A percentile compares a stretch with the other conserved stretches of the same genome.
Evolutionary conservation across 2,888 invertebrate genomes (phyloP).

Genomic region (Creontiades dilutus): DNA sequence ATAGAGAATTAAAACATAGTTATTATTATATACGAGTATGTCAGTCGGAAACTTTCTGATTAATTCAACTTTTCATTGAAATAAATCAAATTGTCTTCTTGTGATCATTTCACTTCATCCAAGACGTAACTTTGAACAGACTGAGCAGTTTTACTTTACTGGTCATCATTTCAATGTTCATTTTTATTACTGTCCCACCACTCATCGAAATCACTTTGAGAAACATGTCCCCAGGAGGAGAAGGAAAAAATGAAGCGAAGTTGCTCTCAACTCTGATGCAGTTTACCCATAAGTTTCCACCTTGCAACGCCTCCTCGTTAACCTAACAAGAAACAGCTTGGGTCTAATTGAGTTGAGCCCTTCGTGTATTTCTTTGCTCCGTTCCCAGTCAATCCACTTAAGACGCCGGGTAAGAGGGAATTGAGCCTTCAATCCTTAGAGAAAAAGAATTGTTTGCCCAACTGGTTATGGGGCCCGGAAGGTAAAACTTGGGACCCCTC

Average conservation of each 20-base stretch:
- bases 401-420: conserved; percentile 40
- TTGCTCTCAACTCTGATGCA: background rate
- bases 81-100: too few species aligned
- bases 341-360: conserved; percentile 57
- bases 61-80: too few species aligned
- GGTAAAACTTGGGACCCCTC: conserved; percentile 35
- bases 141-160: too few species aligned
- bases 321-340: conserved; percentile 47
- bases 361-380: conserved; percentile 50
- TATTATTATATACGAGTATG: too few species aligned
- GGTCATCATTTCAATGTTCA: too few species aligned
- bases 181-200: too few species aligned
- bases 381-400: conserved; percentile 60
- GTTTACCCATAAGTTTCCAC: conserved; percentile 33
- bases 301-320: conserved; percentile 53
- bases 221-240: background rate
- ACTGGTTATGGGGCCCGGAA: conserved; percentile 58
- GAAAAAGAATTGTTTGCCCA: conserved; percentile 60
- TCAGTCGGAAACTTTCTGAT: too few species aligned
- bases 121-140: too few species aligned
- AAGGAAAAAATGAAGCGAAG: background rate
- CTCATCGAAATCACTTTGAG: background rate
- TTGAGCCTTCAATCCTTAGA: background rate
- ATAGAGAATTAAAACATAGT: too few species aligned
- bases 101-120: too few species aligned